These are phyloP conservation scores for Philereme transversata DNA, from an alignment of 2,888 invertebrate species.

Conservation along the genomic window DNA sequence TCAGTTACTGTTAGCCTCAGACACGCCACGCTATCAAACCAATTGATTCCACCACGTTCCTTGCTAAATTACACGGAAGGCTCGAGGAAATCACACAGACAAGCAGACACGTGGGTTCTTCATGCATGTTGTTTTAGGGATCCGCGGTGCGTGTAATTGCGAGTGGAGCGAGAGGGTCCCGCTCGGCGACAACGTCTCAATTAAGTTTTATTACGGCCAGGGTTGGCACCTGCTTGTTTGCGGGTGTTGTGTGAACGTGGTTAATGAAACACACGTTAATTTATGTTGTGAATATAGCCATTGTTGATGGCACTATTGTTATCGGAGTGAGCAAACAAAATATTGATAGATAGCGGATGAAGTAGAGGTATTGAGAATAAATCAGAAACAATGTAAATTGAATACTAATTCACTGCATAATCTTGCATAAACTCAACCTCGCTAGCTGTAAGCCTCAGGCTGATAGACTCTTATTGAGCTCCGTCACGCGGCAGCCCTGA, in stretches of 20 bases:
- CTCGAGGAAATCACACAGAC: conserved; percentile 10
- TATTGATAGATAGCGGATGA: background rate
- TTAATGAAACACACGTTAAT: background rate
- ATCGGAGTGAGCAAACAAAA: no score
- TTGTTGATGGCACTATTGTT: no score
- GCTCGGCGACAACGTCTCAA: conserved; percentile 47
- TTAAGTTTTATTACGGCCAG: conserved; percentile 45
- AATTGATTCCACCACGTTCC: conserved; percentile 20
- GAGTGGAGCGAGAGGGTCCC: conserved; percentile 33
- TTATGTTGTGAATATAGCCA: background rate
- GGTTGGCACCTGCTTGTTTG: conserved; percentile 31
- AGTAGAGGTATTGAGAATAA: no score
- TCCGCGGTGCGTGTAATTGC: conserved; percentile 42
- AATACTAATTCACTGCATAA: conserved; percentile 1
- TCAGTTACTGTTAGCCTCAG: conserved; percentile 11
- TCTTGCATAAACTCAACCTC: background rate
- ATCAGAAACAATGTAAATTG: background rate
- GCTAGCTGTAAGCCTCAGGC: conserved; percentile 5
- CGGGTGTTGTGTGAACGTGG: background rate
- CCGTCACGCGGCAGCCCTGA: conserved; percentile 29
- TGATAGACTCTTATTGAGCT: conserved; percentile 1
- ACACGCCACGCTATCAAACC: background rate
- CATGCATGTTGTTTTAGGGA: conserved; percentile 32
- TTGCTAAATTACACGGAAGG: conserved; percentile 16
- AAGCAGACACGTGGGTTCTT: conserved; percentile 16